Evolutionary conservation across 2,113 vertebrate species (phyloP), one percentile per base, ranked within the genome.

Genomic region (Neogale vison): DNA sequence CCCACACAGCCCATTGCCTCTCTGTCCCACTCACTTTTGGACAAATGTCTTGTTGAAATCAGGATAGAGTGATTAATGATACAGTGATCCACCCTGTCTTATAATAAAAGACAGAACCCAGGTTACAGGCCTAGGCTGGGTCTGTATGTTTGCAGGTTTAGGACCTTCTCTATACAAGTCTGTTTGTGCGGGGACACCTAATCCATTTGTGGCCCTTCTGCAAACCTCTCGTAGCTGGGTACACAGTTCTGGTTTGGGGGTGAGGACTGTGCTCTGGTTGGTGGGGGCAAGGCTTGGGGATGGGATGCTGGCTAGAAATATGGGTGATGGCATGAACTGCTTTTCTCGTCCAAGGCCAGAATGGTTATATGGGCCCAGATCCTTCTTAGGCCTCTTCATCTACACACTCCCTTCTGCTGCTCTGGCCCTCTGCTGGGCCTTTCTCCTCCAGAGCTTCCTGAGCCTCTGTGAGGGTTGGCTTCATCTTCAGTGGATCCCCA

Each of bases 361-460:
- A 24, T 6, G n/a, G 45, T 17, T 52, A 12, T 34, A 11, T 63
- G 20, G 34, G 82, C 34, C 2, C 2, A n/a, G 63, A 7, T 88
- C 26, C 15, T 57, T 84, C 80, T 36, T 10, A 47, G 65, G 10
- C 10, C 17, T 5, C 72, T 39, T 69, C 17, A 18, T 50, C 84
- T 20, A 0, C 13, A 23, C 0, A 14, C 55, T 21, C 45, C 15
- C 52, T 45, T 72, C 0, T 0, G 0, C 12, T 17, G 55, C 12
- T 55, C 61, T 26, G 13, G 31, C 18, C 18, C 65, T 39, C 29
- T 4, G 1, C 55, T 20, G 36, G n/a, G 29, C 67, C 26, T 82
- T 85, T 39, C 36, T 57, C 39, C 29, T 50, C 20, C 39, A 31
- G 67, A 65, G 42, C 36, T 59, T 34, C 63, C 67, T 76, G 80